Evolutionary conservation across 1,140 invertebrate species (phyloP), one percentile per base, ranked within the genome.

Genomic region (Neodiprion fabricii): DNA sequence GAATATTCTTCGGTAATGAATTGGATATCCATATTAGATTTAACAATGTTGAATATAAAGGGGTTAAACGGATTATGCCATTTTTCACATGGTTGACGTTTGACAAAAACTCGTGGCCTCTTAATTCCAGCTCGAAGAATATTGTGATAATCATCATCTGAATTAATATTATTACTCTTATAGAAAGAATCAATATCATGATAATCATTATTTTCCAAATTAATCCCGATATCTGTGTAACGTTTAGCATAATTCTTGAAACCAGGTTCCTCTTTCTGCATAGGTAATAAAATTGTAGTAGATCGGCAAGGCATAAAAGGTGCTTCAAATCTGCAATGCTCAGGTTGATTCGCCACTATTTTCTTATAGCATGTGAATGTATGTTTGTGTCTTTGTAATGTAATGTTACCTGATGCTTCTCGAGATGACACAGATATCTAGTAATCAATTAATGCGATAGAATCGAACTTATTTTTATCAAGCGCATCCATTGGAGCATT

Each of bases 1-100:
- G 84, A 80, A 77, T 86, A 84, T 73, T 83, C 83, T 9, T 87
- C 85, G 17, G 75, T 72, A 17, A 86, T 85, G 68, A 84, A 80
- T 77, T 87, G 85, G 28, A 86, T 74, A 67, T 87, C 84, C 49
- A 75, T 86, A 61, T 84, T 85, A 1, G 85, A 84, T 76, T 81
- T 71, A 9, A 82, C n/a, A 76, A 77, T 48, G 48, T 78, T 72
- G 23, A 81, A 70, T 12, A 83, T 76, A 40, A 77, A 82, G 14
- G 82, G 82, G 81, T 83, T 82, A 72, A 80, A 82, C 23, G 78
- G 69, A 73, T 83, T 83, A 67, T 70, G 70, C 81, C 79, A 82
- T 74, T 79, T 82, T 74, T 84, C 76, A 21, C 40, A 48, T 7
- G 75, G 50, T 61, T 76, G n/a, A 10, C 81, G 73, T 77, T 79